These are phyloP conservation scores for Nothoprocta perdicaria DNA, from an alignment of 2,113 vertebrate species.

Conservation along the genomic window DNA sequence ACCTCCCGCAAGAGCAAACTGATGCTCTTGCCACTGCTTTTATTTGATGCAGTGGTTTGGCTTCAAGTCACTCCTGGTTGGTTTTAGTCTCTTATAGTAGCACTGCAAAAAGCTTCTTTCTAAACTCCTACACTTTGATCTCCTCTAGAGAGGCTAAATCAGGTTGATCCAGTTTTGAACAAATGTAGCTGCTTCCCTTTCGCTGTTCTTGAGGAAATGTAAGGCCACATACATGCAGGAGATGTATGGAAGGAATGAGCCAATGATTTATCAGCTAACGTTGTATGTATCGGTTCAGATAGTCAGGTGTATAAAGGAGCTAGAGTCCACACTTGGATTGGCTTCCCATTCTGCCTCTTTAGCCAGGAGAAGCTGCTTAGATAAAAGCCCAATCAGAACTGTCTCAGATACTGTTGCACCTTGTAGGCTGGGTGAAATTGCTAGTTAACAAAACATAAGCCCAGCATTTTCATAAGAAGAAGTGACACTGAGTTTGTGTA, in stretches of 20 bases:
- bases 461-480: slow-evolving; percentile 11
- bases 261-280: background rate
- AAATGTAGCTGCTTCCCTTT: background rate
- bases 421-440: slow-evolving; percentile 14
- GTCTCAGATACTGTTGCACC: background rate
- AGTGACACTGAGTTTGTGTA: background rate
- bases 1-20: slow-evolving; percentile 29
- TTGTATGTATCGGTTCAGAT: background rate
- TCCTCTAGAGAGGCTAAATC: background rate
- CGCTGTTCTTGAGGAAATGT: rapidly evolving
- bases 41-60: slow-evolving; percentile 50
- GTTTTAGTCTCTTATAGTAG: background rate
- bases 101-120: background rate
- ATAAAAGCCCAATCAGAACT: slow-evolving; percentile 1
- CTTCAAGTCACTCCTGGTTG: background rate
- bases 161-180: background rate
- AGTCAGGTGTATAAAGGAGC: background rate
- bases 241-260: background rate
- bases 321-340: background rate
- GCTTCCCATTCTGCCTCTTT: background rate
- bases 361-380: background rate
- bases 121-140: background rate
- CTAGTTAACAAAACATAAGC: background rate
- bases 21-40: slow-evolving; percentile 16
- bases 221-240: background rate